Evolutionary conservation across 2,797 vertebrate species (phyloP), one percentile per base, ranked within the genome.

Genomic region (Netta rufina): DNA sequence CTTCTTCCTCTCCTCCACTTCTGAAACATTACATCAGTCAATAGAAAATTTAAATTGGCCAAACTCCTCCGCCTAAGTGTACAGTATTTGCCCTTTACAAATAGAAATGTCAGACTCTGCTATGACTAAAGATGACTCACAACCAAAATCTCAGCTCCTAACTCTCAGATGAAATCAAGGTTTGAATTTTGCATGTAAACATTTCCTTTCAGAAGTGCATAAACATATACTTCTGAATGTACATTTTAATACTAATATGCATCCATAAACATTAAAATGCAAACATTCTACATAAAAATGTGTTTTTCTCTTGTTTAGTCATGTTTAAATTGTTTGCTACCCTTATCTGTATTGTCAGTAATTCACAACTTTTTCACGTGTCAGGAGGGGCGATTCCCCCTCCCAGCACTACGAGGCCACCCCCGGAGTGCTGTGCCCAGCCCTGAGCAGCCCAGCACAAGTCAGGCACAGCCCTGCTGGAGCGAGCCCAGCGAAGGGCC

Each of bases 251-350:
- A 18, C 5, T 8, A 11, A 11, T 4, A 5, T 3, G 36, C 8
- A 33, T 54, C 39, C 39, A 39, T 4, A 24, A 45, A 8, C 45
- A 43, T 14, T 19, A 25, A 33, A 38, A 38, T 22, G 4, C 10
- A 36, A 56, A 25, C 25, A 5, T 24, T 32, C 27, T 9, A 53
- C 62, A 43, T 2, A 30, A 8, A 64, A 41, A 16, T 1, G 33
- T 11, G 7, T 3, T 3, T 65, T 33, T 13, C 39, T 41, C 0
- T 0, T 5, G 5, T 56, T 73, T 3, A 22, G 8, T 4, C 10
- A 1, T 2, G 5, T 56, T 81, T 45, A 10, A 61, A 28, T 51
- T 41, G 3, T 27, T 84, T 71, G 25, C 53, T 43, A 7, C 7
- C 60, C 17, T 72, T 14, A 8, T 36, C 21, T 36, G 28, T 13